Percentiles rank a stretch among this genome's conserved stretches.
phyloP scores from a whole-genome alignment of 2,888 invertebrate genomes.

The Gerosis bhagava region DNA sequence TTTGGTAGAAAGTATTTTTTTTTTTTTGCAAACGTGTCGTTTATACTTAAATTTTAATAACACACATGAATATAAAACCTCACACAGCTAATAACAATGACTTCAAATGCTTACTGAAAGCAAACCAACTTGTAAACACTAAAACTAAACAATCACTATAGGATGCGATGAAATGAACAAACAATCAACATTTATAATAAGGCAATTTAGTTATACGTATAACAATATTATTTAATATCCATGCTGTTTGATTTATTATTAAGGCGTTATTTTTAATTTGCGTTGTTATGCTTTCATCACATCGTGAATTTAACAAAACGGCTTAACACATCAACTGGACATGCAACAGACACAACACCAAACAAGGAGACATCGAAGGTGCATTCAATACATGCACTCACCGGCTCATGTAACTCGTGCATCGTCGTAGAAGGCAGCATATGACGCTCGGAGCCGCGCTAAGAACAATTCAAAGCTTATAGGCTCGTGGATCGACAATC shows the following conservation, averaged over 20 bases:
- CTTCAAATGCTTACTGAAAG: slow-evolving; percentile 24
- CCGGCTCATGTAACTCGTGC: slow-evolving; percentile 83
- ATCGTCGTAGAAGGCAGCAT: slow-evolving; percentile 81
- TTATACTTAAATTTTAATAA: too few species aligned
- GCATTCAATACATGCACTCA: slow-evolving; percentile 56
- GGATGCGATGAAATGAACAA: slow-evolving; percentile 24
- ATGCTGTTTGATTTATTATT: slow-evolving; percentile 16
- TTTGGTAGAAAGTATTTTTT: too few species aligned
- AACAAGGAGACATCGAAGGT: slow-evolving; percentile 20
- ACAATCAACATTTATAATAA: too few species aligned
- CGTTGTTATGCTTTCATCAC: slow-evolving; percentile 15
- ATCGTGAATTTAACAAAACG: slow-evolving; percentile 18
- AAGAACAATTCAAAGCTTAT: slow-evolving; percentile 45
- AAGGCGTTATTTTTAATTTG: slow-evolving; percentile 5
- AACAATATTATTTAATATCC: too few species aligned
- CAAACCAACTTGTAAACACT: slow-evolving; percentile 40
- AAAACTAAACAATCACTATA: slow-evolving; percentile 24
- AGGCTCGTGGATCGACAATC: too few species aligned
- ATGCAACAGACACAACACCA: slow-evolving; percentile 24
- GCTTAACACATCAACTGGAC: slow-evolving; percentile 15
- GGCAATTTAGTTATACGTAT: too few species aligned
- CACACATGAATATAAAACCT: slow-evolving; percentile 8
- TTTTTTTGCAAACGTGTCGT: too few species aligned
- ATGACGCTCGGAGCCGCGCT: slow-evolving; percentile 79
- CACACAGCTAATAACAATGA: slow-evolving; percentile 12